A percentile compares a stretch with the other conserved stretches of the same genome.
phyloP scores from a whole-genome alignment of 2,113 vertebrate species.

The Pedionomus torquatus region DNA sequence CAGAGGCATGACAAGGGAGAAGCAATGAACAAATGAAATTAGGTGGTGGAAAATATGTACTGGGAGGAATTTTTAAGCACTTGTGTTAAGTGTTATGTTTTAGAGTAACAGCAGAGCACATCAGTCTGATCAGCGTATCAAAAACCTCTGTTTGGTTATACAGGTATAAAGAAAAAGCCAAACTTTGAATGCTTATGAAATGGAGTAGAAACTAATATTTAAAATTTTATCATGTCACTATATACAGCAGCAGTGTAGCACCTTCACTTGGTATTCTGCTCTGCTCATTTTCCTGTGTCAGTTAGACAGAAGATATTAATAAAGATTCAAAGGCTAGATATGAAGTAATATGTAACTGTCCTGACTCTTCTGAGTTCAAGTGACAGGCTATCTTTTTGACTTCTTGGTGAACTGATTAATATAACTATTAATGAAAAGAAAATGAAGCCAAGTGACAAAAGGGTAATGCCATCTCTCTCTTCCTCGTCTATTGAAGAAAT shows the following conservation, averaged over 20 bases:
- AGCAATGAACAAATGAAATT: neutral
- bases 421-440: constrained; percentile 42
- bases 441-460: neutral
- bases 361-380: constrained; percentile 26
- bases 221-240: neutral
- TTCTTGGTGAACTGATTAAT: constrained; percentile 16
- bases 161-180: neutral
- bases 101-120: neutral
- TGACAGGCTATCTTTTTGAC: neutral
- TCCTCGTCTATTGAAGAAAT: constrained; percentile 12
- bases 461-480: neutral
- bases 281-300: neutral
- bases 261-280: neutral
- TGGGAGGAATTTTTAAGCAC: neutral
- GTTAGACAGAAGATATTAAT: constrained; percentile 34
- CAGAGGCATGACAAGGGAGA: neutral
- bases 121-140: neutral
- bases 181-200: neutral
- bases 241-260: neutral
- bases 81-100: neutral
- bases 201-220: neutral
- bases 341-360: constrained; percentile 10
- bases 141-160: neutral
- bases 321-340: constrained; percentile 19
- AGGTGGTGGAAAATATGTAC: neutral